Evolutionary conservation across 2,888 invertebrate genomes (phyloP), one percentile per base, ranked within the genome.

Genomic region (Plagodis dolabraria): DNA sequence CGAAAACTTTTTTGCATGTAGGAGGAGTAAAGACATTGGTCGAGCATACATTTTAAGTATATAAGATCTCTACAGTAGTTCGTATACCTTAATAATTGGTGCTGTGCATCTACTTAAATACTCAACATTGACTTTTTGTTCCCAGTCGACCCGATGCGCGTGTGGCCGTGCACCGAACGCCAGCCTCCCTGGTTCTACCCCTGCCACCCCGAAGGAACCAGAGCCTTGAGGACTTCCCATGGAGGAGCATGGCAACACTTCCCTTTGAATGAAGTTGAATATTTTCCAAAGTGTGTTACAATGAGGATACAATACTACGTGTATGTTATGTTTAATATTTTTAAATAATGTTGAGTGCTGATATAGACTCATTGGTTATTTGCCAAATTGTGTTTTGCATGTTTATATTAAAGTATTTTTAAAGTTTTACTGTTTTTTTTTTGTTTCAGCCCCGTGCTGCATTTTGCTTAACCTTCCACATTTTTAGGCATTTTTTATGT

Each of bases 81-180:
- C 22, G 22, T 22, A 4, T 22, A 22, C 22, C 2, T 1, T 22
- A 22, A 22, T 2, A 22, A 22, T 22, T 22, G 22, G 22, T 22
- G 4, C 1, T 22, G 22, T 4, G 22, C 4, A 22, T 22, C 1
- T 1, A 1, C 22, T 22, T 38, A 38, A 8, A 38, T 38, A 4
- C 22, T 5, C 22, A 22, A 36, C 10, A 45, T 10, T 38, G 44
- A 40, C 59, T 45, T 47, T 34, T 35, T 2, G 40, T 43, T 57
- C 53, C 6, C 76, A 88, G 84, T 65, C 79, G 43, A 82, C 82
- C 9, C 65, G 83, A 69, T 88, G 87, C 65, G 48, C 76, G 47
- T 87, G 87, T 64, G 36, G 68, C 59, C 43, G 72, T 83, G 0
- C 82, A 71, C 70, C 69, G 75, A 47, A 77, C 79, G 2, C 79